phyloP scores from a whole-genome alignment of 2,888 invertebrate species.

The Dasypolia templi region DNA sequence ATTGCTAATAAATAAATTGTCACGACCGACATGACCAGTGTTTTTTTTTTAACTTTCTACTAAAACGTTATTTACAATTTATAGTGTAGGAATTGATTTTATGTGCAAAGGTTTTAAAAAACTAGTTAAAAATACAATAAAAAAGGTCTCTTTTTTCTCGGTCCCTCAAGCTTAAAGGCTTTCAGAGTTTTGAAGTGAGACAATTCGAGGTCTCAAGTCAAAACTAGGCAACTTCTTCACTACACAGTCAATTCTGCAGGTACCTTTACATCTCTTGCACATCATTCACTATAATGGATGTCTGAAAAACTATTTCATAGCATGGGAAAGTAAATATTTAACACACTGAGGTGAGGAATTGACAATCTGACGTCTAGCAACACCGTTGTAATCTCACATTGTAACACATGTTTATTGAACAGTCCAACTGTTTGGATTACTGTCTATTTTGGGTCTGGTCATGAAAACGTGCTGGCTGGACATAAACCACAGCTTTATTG shows the following conservation, averaged over 20 bases:
- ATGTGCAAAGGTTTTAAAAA: not conserved
- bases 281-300: not conserved
- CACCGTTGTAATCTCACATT: constrained; percentile 27
- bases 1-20: constrained; percentile 67
- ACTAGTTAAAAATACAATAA: not conserved
- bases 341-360: constrained; percentile 12
- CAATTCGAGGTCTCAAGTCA: not conserved
- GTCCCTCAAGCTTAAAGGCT: not conserved
- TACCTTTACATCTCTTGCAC: not conserved
- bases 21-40: constrained; percentile 34
- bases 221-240: not conserved
- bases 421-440: constrained; percentile 41
- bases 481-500: constrained; percentile 11
- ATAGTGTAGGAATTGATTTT: not conserved
- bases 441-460: constrained; percentile 47
- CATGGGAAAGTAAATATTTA: constrained; percentile 45
- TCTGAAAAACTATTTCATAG: constrained; percentile 27
- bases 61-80: constrained; percentile 26
- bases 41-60: constrained; percentile 52
- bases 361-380: constrained; percentile 39
- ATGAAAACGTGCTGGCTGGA: constrained; percentile 36
- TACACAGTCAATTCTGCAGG: not conserved
- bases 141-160: not conserved
- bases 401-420: constrained; percentile 43
- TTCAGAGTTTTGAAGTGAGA: not conserved